Conservation (phyloP, 37 sponge, comb jelly and placozoan genomes). For the Chondrilla cf. caribensis region DNA sequence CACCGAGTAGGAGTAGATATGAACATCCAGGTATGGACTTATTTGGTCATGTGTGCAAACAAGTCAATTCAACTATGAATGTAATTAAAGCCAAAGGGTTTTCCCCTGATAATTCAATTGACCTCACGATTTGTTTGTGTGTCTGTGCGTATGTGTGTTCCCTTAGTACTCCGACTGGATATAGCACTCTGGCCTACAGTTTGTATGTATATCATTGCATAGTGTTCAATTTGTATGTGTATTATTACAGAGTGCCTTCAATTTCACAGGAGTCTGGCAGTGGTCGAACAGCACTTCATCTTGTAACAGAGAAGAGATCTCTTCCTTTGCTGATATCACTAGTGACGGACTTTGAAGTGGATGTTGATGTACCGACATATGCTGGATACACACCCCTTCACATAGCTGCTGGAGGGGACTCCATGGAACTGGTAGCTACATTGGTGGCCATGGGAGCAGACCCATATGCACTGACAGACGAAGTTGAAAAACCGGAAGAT, state of each 20-base stretch:
- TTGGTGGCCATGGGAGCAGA: constrained; percentile 76
- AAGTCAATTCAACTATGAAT: not conserved
- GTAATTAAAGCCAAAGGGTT: not conserved
- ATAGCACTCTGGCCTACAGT: no score
- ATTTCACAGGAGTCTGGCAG: constrained; percentile 55
- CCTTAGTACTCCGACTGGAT: no score
- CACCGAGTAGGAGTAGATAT: constrained; percentile 63
- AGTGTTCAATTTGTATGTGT: no score
- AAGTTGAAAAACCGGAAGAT: constrained; percentile 63
- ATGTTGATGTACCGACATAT: constrained; percentile 59
- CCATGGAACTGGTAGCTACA: constrained; percentile 52
- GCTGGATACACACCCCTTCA: constrained; percentile 81
- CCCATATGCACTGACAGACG: constrained; percentile 58
- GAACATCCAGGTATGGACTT: constrained; percentile 55
- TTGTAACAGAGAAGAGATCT: constrained; percentile 54
- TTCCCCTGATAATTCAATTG: not conserved
- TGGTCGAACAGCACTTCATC: constrained; percentile 76
- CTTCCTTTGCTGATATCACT: constrained; percentile 48
- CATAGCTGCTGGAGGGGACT: constrained; percentile 73
- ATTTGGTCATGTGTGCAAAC: no score
- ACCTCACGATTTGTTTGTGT: not conserved
- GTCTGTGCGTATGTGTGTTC: not conserved
- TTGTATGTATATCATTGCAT: not conserved
- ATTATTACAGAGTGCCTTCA: not conserved
- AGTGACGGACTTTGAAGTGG: constrained; percentile 50